Base-by-base conservation (phyloP, 2,888 invertebrate species). In the Acronicta leporina region DNA sequence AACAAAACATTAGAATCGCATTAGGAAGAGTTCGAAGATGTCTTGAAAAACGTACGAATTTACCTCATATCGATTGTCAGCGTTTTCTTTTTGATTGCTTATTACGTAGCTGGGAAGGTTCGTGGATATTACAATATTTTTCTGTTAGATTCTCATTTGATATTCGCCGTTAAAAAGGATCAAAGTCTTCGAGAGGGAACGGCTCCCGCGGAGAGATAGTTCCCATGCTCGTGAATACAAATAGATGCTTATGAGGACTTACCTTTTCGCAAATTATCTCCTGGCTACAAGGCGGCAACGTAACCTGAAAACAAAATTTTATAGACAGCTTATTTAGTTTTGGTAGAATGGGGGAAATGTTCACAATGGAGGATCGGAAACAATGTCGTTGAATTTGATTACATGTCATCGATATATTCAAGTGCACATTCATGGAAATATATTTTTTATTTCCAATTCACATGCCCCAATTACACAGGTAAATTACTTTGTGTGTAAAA, bases 181-280 rank as follows among this genome's bases (percentile, higher is more conserved):
- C 74, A 73, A 80, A 78, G 75, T 74, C 68, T 76, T 68, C 63
- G 47, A 70, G 67, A 76, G 77, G 68, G 66, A 62, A 63, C 67
- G 65, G 57, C 53, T 59, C 52, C 55, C 51, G 53, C 57, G 57
- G 63, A 65, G 64, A 55, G 73, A 75, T 73, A 75, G 75, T 77
- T 81, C 68, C 63, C 73, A 79, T 79, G 83, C 81, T 82, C 83
- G 81, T 89, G 90, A 90, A 90, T 91, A 91, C 86, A 89, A 91
- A 91, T 89, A 85, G 87, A 84, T 78, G 82, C 79, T 86, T 88
- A 88, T 71, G 73, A 82, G 81, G 75, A 85, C 87, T 91, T 89
- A 92, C 92, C 91, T 90, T 89, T 87, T 89, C 84, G 90, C 91
- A 91, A 92, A 92, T 93, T 88, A 92, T 91, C 87, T 87, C 79